Evolutionary conservation across 2,113 vertebrate genomes (phyloP), one percentile per base, ranked within the genome.

Genomic region (Echinops telfairi): DNA sequence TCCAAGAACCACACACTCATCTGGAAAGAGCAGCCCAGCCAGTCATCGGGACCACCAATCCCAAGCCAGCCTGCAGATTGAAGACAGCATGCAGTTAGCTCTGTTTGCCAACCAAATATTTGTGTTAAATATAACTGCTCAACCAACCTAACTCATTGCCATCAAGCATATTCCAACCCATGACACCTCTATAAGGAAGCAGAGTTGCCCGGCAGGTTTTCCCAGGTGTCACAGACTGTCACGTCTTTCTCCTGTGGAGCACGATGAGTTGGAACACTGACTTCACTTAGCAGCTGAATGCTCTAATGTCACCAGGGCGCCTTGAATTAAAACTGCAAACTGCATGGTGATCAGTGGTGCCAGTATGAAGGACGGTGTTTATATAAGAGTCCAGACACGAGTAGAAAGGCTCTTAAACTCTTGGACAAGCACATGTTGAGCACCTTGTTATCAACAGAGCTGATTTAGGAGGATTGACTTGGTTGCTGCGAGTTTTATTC

Each of bases 401-500:
- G 36, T 7, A 77, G 62, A 70, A 57, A 33, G 75, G 38, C 15
- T 12, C 57, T 10, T 33, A 22, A 0, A 16, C 53, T 70, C 6
- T 31, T 1, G 6, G 22, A 12, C 5, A 88, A 6, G 73, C 43
- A 88, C 31, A 71, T 3, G 62, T 60, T 27, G 38, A 57, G 10
- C 4, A 25, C 60, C 36, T 85, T 85, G 47, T 19, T 77, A 0
- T 92, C 58, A n/a, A 0, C 66, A 89, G 43, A 60, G 16, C 40
- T 57, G 3, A 2, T 31, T 88, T 40, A 93, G 10, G 43, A 86
- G 62, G 77, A 31, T 6, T 81, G 40, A 82, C 38, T 36, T 90
- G 38, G 62, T 85, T 86, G 31, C 33, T 82, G 17, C 68, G 90
- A n/a, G n/a, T 84, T 64, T 91, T 83, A 80, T 89, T 92, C 68